These are phyloP conservation scores for Drosophila demipolita DNA, from an alignment of 2,888 invertebrate species.

Conservation along the genomic window DNA sequence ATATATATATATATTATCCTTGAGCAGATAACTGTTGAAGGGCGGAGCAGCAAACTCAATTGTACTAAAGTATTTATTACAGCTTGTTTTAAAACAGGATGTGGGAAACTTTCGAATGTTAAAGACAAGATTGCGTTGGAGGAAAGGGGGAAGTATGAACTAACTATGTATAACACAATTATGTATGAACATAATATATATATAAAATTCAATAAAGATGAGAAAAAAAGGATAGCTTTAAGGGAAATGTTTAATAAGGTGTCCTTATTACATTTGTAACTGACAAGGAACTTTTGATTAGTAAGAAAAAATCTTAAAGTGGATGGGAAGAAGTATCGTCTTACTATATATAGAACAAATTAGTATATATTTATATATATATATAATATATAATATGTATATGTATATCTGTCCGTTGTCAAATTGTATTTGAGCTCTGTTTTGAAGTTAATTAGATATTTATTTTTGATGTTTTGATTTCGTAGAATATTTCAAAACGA, in stretches of 20 bases:
- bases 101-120: neutral
- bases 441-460: slow-evolving; percentile 43
- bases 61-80: slow-evolving; percentile 35
- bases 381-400: neutral
- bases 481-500: neutral
- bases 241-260: neutral
- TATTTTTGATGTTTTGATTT: neutral
- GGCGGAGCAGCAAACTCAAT: slow-evolving; percentile 8
- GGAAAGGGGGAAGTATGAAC: neutral
- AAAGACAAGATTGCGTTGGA: slow-evolving; percentile 7
- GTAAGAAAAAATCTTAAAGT: neutral
- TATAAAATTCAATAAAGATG: neutral
- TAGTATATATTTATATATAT: neutral
- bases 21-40: slow-evolving; percentile 32
- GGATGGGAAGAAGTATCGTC: neutral
- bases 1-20: slow-evolving; percentile 19
- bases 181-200: neutral
- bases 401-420: neutral
- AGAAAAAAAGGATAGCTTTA: neutral
- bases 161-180: neutral
- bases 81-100: slow-evolving; percentile 16
- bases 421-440: slow-evolving; percentile 17
- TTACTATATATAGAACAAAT: neutral
- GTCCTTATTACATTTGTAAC: neutral
- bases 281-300: neutral